Percentiles rank a stretch among this genome's conserved stretches.
Conservation (phyloP, 1,140 invertebrate genomes). For the Drosophila pandora region DNA sequence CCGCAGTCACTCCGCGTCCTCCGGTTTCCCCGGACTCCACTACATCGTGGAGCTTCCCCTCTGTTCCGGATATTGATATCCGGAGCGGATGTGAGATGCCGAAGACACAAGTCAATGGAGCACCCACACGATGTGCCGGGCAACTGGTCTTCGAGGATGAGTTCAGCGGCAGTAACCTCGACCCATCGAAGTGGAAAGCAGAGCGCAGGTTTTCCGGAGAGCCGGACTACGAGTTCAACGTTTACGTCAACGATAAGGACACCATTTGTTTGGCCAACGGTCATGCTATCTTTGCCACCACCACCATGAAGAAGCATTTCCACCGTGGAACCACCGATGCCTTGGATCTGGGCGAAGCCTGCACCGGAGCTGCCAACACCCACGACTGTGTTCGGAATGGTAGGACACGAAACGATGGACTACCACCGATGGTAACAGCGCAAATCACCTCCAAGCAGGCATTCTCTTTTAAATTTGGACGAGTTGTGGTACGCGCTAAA, state of each 20-base stretch:
- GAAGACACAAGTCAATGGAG: conserved; percentile 60
- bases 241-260: conserved; percentile 86
- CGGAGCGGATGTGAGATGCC: conserved; percentile 26
- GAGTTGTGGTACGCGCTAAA: conserved; percentile 89
- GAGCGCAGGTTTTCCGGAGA: conserved; percentile 80
- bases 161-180: conserved; percentile 76
- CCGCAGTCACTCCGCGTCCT: not conserved
- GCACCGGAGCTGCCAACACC: conserved; percentile 84
- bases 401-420: conserved; percentile 30
- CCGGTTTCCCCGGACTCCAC: not conserved
- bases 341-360: conserved; percentile 83
- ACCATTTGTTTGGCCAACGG: conserved; percentile 85
- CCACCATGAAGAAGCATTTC: conserved; percentile 84
- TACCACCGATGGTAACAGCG: conserved; percentile 87
- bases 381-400: conserved; percentile 83
- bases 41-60: conserved; percentile 26
- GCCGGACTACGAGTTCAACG: conserved; percentile 87
- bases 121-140: conserved; percentile 84
- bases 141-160: conserved; percentile 85
- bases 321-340: conserved; percentile 72
- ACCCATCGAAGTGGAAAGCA: conserved; percentile 77
- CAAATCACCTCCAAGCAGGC: conserved; percentile 86
- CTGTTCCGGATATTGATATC: conserved; percentile 34
- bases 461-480: conserved; percentile 88
- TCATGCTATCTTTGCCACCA: conserved; percentile 85